A percentile compares a stretch with the other conserved stretches of the same genome.
Evolutionary conservation across 2,113 vertebrate genomes (phyloP).

Genomic region (Butorides virescens): DNA sequence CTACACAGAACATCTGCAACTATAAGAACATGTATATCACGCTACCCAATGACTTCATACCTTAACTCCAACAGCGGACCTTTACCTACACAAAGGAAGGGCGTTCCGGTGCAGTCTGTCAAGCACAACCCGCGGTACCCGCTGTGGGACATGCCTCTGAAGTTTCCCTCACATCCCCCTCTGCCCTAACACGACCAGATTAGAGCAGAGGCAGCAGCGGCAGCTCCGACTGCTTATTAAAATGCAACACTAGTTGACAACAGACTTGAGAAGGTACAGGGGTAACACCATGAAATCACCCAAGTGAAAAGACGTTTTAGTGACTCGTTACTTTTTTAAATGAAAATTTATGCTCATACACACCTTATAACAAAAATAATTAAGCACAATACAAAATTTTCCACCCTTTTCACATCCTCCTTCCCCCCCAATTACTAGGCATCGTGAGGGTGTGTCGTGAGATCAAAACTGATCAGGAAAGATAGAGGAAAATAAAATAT

Average conservation of each 20-base stretch:
- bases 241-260: background rate
- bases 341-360: background rate
- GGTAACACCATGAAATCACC: background rate
- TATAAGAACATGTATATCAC: accelerated
- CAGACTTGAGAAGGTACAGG: background rate
- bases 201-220: background rate
- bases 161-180: background rate
- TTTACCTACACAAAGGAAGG: accelerated
- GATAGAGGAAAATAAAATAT: background rate
- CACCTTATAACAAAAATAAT: background rate
- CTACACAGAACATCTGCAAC: accelerated
- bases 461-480: background rate
- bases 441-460: accelerated
- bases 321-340: background rate
- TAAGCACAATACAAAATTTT: background rate
- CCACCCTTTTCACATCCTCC: background rate
- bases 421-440: accelerated
- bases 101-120: accelerated
- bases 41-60: background rate
- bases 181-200: background rate
- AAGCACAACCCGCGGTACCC: accelerated
- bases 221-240: background rate
- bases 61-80: background rate
- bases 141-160: background rate
- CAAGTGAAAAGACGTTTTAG: background rate